Conservation (phyloP, 2,113 vertebrate species). For the Neopipo cinnamomea region DNA sequence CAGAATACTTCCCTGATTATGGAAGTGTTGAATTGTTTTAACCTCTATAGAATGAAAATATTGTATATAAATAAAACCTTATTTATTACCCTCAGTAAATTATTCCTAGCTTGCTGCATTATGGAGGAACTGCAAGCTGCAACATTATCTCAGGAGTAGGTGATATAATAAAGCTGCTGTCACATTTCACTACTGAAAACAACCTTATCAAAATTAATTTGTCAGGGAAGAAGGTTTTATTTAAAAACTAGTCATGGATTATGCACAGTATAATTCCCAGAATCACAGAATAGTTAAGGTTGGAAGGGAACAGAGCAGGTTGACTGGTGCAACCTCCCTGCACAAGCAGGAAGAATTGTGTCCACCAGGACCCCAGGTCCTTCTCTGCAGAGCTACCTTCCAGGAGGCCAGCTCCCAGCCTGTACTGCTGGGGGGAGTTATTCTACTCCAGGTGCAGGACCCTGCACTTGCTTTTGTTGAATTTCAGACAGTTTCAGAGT, state of each 20-base stretch:
- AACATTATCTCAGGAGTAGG: background rate
- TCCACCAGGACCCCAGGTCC: background rate
- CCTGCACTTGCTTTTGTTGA: background rate
- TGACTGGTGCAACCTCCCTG: background rate
- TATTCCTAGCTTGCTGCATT: background rate
- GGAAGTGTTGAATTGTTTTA: background rate
- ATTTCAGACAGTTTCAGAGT: background rate
- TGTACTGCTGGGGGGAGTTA: no score
- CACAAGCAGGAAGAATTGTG: background rate
- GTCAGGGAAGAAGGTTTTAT: slow-evolving; percentile 32
- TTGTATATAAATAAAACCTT: background rate
- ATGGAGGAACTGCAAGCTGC: background rate
- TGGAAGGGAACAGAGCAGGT: background rate
- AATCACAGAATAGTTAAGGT: background rate
- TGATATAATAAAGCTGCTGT: slow-evolving; percentile 53
- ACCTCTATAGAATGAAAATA: background rate
- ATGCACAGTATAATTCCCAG: slow-evolving; percentile 50
- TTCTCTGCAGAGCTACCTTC: background rate
- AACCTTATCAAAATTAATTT: slow-evolving; percentile 43
- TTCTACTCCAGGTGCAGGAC: background rate
- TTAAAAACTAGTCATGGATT: slow-evolving; percentile 53
- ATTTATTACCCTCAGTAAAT: background rate
- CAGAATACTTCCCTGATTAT: background rate
- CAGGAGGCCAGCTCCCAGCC: background rate
- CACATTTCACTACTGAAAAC: slow-evolving; percentile 50